Evolutionary conservation across 2,113 vertebrate species (phyloP), one percentile per base, ranked within the genome.

Genomic region (Chloropsis hardwickii): DNA sequence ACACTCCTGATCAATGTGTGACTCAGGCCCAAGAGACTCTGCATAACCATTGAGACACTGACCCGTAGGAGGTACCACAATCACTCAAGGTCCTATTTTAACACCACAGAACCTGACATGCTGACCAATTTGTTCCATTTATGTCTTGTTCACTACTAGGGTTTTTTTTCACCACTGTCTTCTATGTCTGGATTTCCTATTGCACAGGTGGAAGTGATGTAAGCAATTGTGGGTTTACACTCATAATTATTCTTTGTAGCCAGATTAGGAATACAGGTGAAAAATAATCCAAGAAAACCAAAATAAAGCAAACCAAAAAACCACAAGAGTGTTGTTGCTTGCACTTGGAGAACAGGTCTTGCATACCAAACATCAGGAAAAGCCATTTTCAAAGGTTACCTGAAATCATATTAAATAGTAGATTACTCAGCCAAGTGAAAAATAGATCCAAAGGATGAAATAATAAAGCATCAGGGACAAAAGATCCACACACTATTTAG

Each of bases 371-470:
- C 44, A 83, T 57, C 57, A 96, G 58, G 67, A 65, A 96, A 94
- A 96, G 27, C 31, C 69, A 90, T 91, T 95, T 87, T 78, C 45
- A 95, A 95, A 96, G 77, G 50, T 95, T 97, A 97, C 89, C 44
- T 81, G 92, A 96, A 97, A 53, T 67, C 77, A 77, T 74, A 69
- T 95, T 94, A 94, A 95, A 92, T 86, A 92, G 84, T 93, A 95
- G 92, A 90, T 76, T 95, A 91, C 86, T 96, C 78, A 97, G 85
- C 28, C 69, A 96, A 96, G 71, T 31, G 9, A 96, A 96, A 97
- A 97, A 93, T 83, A 93, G 72, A 96, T 92, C 69, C 65, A 91
- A 82, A 84, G 54, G 92, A 90, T 91, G 72, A 97, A 97, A 97
- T 94, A 95, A 96, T 92, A 97, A 77, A 95, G 74, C 86, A 93